Percentiles rank a stretch among this genome's conserved stretches.
Conservation (phyloP, 2,113 vertebrate genomes). For the Garra rufa region DNA sequence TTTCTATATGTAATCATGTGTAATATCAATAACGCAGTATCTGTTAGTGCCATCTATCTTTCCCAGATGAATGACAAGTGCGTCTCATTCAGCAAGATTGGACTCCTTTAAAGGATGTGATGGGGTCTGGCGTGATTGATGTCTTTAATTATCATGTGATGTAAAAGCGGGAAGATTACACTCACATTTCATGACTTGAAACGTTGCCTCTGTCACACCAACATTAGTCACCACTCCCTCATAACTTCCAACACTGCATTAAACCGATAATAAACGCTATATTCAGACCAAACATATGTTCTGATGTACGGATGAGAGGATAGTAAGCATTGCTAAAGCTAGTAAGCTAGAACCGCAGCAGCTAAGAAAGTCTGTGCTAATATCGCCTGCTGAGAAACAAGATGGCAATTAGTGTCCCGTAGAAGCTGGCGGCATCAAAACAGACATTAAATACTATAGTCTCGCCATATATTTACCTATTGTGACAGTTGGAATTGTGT, state of each 20-base stretch:
- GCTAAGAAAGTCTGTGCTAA: slow-evolving; percentile 21
- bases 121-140: slow-evolving; percentile 56
- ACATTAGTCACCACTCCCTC: slow-evolving; percentile 37
- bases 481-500: slow-evolving; percentile 33
- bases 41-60: slow-evolving; percentile 59
- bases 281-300: slow-evolving; percentile 33
- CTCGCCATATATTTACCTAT: slow-evolving; percentile 37
- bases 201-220: slow-evolving; percentile 13
- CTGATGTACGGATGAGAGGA: slow-evolving; percentile 21
- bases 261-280: slow-evolving; percentile 41
- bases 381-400: slow-evolving; percentile 53
- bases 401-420: slow-evolving; percentile 41
- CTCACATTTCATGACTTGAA: slow-evolving; percentile 40
- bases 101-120: slow-evolving; percentile 33
- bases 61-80: slow-evolving; percentile 31
- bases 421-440: slow-evolving; percentile 39
- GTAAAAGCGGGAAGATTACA: slow-evolving; percentile 54
- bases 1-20: not conserved
- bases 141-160: slow-evolving; percentile 57
- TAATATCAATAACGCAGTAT: slow-evolving; percentile 2
- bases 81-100: slow-evolving; percentile 4
- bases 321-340: slow-evolving; percentile 4
- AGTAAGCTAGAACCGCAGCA: not conserved
- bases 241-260: slow-evolving; percentile 47
- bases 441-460: slow-evolving; percentile 35